Evolutionary conservation across 2,113 vertebrate species (phyloP), one percentile per base, ranked within the genome.

Genomic region (Saguinus midas): DNA sequence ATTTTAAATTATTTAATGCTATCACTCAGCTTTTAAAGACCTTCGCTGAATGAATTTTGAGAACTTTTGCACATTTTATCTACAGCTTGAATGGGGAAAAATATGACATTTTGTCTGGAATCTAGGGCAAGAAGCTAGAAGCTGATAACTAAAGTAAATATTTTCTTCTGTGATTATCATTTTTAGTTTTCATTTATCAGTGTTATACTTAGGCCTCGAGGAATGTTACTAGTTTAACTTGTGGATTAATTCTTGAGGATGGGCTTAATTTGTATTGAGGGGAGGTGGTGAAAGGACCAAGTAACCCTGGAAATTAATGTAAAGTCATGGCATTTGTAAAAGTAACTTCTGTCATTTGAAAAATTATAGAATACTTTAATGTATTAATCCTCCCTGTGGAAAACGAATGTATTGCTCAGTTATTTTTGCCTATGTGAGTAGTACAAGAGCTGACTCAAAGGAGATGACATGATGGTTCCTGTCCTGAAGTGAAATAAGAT

Each of bases 381-480:
- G 17, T 85, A 79, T 76, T 82, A 73, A 81, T 94, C 43, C 70
- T 96, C 85, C 48, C 70, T 13, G 5, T 73, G 68, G 88, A 94
- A 96, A 91, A 88, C 79, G 45, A 79, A 83, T 83, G 64, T 83
- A 43, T 75, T n/a, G 13, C 88, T 85, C 43, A 57, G 88, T 88
- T 97, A 97, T 96, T 96, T 97, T 96, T 96, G 87, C 79, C 87
- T 37, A 14, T 95, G 61, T 96, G 96, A 95, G 90, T 93, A 96
- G 79, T 89, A 79, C 52, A 58, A 79, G 91, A 37, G 75, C 93
- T 98, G 97, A 98, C 96, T 97, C 97, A 98, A 95, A 98, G 93
- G 95, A 96, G 61, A 97, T 97, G 97, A 96, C 97, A 97, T 93
- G 97, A 95, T 93, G 75, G 93, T 98, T 98, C 98, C 97, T 97